Evolutionary conservation across 2,797 vertebrate genomes (phyloP), one percentile per base, ranked within the genome.

Genomic region (Mormyrops boulengeri): DNA sequence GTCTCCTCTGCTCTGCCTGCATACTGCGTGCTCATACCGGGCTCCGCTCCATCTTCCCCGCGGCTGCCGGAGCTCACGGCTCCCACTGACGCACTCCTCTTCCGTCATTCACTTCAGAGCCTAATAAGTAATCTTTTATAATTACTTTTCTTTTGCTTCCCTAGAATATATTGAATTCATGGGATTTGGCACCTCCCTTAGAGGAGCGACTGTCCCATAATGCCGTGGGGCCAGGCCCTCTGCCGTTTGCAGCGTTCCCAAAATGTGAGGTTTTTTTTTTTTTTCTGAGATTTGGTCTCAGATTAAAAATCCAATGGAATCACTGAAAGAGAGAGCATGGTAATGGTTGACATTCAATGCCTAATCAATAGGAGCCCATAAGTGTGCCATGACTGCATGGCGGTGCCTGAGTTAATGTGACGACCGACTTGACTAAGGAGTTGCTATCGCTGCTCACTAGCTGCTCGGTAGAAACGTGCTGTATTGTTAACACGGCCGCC

Each of bases 131-230:
- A 55, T 57, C 14, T 44, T 57, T 87, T 57, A 12, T 87, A 57
- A 57, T 87, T 87, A 38, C 53, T 87, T 87, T 87, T 87, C 44
- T 85, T 85, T 85, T 85, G 44, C 47, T 53, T 85, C 49, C 49
- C 49, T 85, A 44, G 86, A 60, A 60, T 44, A 62, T 87, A 87
- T 87, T 62, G 86, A 41, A 60, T 87, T 60, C 52, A 19, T 87
- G 17, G 52, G 34, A 57, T 57, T 87, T 87, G n/a, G n/a, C 86
- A 60, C 52, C 30, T 41, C 86, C 86, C 53, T 60, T 60, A 55
- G 26, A 52, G 85, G 26, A 26, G 12, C 17, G 50, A 55, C 26
- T 55, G 26, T 86, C 52, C 85, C 41, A 47, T 55, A 53, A 17
- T 86, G 26, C 85, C 26, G 7, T 4, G 85, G 85, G 85, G 85